Conservation (phyloP, 53 echinoderm and acorn worm genomes). For the Arbacia lixula region DNA sequence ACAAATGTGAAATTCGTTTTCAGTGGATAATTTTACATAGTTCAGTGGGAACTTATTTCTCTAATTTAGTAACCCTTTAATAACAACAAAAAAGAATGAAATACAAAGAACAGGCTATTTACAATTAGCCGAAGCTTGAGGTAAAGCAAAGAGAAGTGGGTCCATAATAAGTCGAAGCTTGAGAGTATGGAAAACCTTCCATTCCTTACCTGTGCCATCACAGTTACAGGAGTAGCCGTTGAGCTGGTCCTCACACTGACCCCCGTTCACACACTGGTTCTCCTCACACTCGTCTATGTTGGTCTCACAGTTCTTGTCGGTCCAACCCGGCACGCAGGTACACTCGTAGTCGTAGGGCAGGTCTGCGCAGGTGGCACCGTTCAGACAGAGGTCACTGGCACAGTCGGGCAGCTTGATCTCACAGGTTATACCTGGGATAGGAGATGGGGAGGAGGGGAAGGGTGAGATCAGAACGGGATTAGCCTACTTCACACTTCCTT, state of each 20-base stretch:
- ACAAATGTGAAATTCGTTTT: too few species aligned
- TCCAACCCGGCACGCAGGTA: constrained; percentile 65
- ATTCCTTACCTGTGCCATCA: constrained; percentile 54
- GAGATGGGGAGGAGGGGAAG: neutral
- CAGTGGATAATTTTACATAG: too few species aligned
- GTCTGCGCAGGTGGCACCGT: constrained; percentile 69
- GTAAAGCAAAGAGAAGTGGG: too few species aligned
- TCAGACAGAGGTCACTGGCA: constrained; percentile 47
- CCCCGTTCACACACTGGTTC: constrained; percentile 49
- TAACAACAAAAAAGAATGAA: neutral
- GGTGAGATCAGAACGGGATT: too few species aligned
- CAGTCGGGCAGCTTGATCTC: constrained; percentile 66
- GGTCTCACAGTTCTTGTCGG: constrained; percentile 59
- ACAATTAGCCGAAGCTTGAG: neutral
- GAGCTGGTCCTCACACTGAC: constrained; percentile 38
- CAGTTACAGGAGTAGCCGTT: constrained; percentile 56
- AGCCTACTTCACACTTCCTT: too few species aligned
- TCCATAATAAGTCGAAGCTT: neutral
- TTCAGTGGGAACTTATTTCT: neutral
- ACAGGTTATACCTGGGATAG: constrained; percentile 52
- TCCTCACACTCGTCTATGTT: constrained; percentile 75
- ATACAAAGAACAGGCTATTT: neutral
- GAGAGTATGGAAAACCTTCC: too few species aligned
- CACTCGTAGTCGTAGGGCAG: constrained; percentile 60
- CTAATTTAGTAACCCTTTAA: neutral